A percentile compares a stretch with the other conserved stretches of the same genome.
Conservation (phyloP, 2,888 invertebrate species). For the Harpalus rubripes region DNA sequence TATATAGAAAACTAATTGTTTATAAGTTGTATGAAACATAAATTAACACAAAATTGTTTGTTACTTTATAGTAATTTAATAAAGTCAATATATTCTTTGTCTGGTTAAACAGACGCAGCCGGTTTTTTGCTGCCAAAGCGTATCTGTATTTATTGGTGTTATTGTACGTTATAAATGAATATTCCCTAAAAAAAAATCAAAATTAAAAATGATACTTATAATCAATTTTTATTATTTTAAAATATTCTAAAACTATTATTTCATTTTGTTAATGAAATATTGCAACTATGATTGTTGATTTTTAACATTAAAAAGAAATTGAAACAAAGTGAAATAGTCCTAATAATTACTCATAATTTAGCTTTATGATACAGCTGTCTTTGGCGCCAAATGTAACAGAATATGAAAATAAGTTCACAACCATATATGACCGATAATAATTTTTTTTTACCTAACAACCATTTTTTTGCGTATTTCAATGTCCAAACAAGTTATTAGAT, state of each 20-base stretch:
- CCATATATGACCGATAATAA: too few species aligned
- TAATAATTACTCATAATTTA: slow-evolving; percentile 61
- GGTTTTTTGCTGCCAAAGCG: slow-evolving; percentile 67
- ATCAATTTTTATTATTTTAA: slow-evolving; percentile 26
- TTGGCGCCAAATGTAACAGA: slow-evolving; percentile 32
- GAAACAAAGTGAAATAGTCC: slow-evolving; percentile 40
- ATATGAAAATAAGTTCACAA: not conserved
- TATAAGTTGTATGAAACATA: slow-evolving; percentile 41
- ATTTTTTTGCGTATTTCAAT: too few species aligned
- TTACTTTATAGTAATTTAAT: slow-evolving; percentile 54
- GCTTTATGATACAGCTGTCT: slow-evolving; percentile 47
- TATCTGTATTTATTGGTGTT: slow-evolving; percentile 67
- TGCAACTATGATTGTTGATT: not conserved
- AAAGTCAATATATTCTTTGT: slow-evolving; percentile 64
- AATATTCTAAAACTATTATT: slow-evolving; percentile 6
- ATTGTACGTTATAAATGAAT: slow-evolving; percentile 66
- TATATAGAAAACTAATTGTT: slow-evolving; percentile 24
- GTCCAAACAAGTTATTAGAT: too few species aligned
- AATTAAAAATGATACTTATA: slow-evolving; percentile 53
- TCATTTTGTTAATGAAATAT: not conserved
- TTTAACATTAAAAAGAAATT: slow-evolving; percentile 44
- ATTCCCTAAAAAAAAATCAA: slow-evolving; percentile 64
- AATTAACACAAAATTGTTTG: slow-evolving; percentile 40
- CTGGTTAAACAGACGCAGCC: slow-evolving; percentile 64
- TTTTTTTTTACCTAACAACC: too few species aligned